Conservation (phyloP, 2,888 invertebrate species). For the Rotaria sp. region DNA sequence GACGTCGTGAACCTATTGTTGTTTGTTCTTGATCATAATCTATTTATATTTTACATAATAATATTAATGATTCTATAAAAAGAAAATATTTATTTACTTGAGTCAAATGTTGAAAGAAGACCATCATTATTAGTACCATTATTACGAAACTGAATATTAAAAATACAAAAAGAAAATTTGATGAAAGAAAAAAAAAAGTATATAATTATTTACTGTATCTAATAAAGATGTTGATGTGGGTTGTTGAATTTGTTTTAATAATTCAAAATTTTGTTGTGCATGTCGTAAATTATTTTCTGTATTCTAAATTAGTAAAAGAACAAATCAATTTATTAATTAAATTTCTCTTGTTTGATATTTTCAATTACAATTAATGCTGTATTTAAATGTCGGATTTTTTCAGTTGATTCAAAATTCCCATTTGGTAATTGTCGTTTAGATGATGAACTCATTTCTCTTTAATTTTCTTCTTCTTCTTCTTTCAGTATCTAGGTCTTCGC, state of each 20-base stretch:
- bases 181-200: neutral
- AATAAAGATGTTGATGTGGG: neutral
- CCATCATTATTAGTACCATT: neutral
- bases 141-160: neutral
- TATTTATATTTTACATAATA: neutral
- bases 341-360: too few relatives aligned
- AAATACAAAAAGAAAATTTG: neutral
- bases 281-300: neutral
- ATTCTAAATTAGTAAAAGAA: neutral
- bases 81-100: neutral
- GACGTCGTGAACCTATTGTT: neutral
- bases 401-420: neutral
- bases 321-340: too few relatives aligned
- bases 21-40: neutral
- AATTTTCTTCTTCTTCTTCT: neutral
- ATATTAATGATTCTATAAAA: neutral
- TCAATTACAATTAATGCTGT: neutral
- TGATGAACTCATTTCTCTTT: neutral
- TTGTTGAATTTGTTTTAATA: constrained; percentile 2
- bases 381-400: neutral
- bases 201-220: constrained; percentile 1
- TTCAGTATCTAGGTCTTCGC: neutral
- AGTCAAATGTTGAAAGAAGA: neutral
- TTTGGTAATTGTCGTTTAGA: constrained; percentile 11
- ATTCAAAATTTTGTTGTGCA: constrained; percentile 26